These are phyloP conservation scores for Scomber colias DNA, from an alignment of 2,113 vertebrate species.

Conservation along the genomic window DNA sequence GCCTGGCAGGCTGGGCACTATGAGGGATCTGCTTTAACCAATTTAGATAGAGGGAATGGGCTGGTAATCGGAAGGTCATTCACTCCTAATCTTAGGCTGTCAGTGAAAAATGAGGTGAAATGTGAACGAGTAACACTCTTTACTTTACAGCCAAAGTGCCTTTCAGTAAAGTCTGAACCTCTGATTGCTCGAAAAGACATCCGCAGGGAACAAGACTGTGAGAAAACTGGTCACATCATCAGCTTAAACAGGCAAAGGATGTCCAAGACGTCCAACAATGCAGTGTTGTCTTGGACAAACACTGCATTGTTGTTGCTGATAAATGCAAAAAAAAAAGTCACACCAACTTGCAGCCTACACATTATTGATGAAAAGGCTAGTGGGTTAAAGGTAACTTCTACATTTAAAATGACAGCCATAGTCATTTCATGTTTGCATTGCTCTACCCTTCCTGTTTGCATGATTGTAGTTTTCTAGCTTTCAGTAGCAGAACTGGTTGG, in stretches of 20 bases:
- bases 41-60: slow-evolving; percentile 31
- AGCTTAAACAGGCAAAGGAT: neutral
- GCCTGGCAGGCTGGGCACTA: slow-evolving; percentile 14
- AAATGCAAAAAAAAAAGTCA: neutral
- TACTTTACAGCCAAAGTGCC: slow-evolving; percentile 18
- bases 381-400: slow-evolving; percentile 6
- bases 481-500: slow-evolving; percentile 1
- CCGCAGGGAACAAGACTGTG: neutral
- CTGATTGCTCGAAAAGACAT: neutral
- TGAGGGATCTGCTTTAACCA: slow-evolving; percentile 46
- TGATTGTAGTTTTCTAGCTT: neutral
- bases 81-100: slow-evolving; percentile 35
- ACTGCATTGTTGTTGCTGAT: neutral
- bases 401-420: neutral
- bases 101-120: slow-evolving; percentile 23
- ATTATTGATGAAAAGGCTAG: neutral
- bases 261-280: neutral
- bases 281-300: neutral
- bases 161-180: neutral
- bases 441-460: neutral
- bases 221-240: neutral
- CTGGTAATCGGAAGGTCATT: slow-evolving; percentile 13
- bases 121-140: slow-evolving; percentile 10
- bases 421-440: neutral
- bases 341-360: neutral